Evolutionary conservation across 2,113 vertebrate species (phyloP).

Genomic region (Jacana jacana): DNA sequence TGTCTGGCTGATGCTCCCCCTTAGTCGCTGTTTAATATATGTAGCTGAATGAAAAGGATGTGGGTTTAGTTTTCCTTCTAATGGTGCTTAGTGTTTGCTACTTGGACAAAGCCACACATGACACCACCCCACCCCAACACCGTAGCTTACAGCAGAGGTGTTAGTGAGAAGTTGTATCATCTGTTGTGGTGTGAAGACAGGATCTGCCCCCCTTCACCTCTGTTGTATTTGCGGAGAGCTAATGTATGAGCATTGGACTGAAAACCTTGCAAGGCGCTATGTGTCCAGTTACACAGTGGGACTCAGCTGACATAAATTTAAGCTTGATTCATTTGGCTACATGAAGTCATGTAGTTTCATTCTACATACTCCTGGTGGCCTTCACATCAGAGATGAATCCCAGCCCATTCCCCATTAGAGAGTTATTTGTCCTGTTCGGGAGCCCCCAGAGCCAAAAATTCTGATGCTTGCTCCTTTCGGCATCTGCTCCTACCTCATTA

Average conservation of each 20-base stretch:
- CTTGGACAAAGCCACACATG: background rate
- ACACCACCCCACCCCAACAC: no score
- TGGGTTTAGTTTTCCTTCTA: conserved; percentile 46
- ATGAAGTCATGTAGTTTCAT: background rate
- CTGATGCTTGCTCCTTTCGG: background rate
- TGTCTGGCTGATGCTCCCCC: background rate
- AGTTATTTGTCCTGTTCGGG: background rate
- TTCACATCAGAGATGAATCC: background rate
- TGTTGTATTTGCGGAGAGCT: background rate
- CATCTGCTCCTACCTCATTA: background rate
- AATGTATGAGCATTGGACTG: background rate
- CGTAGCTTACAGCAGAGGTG: background rate
- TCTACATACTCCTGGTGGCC: background rate
- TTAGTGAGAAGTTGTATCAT: background rate
- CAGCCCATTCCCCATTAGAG: background rate
- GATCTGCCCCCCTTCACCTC: background rate
- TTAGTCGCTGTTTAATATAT: background rate
- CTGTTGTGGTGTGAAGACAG: background rate
- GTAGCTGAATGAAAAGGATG: conserved; percentile 48
- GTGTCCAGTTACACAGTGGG: background rate
- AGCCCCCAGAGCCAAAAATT: background rate
- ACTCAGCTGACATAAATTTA: background rate
- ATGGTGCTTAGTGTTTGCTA: background rate
- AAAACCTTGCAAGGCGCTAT: background rate
- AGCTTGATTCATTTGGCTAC: background rate